phyloP scores from a whole-genome alignment of 2,797 vertebrate species.

The Agapornis canus region DNA sequence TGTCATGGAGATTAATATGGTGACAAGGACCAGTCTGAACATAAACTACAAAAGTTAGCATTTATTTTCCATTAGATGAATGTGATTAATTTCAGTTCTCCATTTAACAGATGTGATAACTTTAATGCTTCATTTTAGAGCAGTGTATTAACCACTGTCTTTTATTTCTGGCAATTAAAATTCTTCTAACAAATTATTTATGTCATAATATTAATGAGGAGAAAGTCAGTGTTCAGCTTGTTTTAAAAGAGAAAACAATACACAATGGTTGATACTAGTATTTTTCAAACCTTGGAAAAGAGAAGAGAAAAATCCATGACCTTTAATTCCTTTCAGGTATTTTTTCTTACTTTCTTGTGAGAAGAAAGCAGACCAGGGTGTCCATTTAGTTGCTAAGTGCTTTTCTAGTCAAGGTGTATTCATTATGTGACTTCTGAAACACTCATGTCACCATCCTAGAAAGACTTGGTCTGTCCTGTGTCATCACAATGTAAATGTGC shows the following conservation, averaged over 20 bases:
- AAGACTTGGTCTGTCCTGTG: not conserved
- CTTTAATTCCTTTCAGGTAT: slow-evolving; percentile 14
- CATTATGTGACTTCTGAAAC: slow-evolving; percentile 25
- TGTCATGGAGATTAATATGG: accelerated
- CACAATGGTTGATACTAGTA: not conserved
- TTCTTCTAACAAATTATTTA: not conserved
- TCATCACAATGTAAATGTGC: not conserved
- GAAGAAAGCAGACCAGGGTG: not conserved
- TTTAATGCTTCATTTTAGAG: not conserved
- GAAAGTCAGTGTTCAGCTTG: not conserved
- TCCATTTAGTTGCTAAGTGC: slow-evolving; percentile 28
- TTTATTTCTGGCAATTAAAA: not conserved
- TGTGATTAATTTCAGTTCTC: not conserved
- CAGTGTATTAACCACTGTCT: not conserved
- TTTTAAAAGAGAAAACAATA: not conserved
- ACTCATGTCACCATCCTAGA: not conserved
- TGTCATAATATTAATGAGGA: too few relatives aligned
- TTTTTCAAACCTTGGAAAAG: slow-evolving; percentile 20
- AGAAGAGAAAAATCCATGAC: slow-evolving; percentile 52
- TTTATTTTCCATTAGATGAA: not conserved
- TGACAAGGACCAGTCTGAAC: not conserved
- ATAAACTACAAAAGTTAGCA: not conserved
- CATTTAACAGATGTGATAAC: not conserved
- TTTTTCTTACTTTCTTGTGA: not conserved
- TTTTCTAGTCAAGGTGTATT: slow-evolving; percentile 17